Evolutionary conservation across 2,113 vertebrate species (phyloP).

Genomic region (Rhinolophus sinicus): DNA sequence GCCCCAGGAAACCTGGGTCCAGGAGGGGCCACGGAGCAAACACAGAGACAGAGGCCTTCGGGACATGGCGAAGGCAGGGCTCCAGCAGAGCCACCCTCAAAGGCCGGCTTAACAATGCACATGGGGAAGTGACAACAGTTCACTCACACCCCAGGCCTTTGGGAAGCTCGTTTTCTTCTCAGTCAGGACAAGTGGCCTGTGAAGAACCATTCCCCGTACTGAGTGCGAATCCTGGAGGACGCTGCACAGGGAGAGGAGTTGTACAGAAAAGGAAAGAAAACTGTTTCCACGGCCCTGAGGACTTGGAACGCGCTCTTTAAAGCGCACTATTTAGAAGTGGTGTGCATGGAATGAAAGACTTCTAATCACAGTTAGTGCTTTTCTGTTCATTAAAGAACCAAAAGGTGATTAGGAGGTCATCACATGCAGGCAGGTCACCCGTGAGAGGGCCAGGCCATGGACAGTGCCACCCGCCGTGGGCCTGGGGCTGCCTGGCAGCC

Average conservation of each 20-base stretch:
- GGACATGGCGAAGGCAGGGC: fast-evolving
- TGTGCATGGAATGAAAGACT: fast-evolving
- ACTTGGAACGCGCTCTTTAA: not conserved
- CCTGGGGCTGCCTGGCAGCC: no score
- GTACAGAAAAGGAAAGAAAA: not conserved
- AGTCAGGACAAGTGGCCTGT: fast-evolving
- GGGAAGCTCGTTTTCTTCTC: fast-evolving
- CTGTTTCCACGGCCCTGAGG: fast-evolving
- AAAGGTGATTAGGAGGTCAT: not conserved
- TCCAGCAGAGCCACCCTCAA: not conserved
- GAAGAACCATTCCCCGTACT: not conserved
- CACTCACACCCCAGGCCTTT: not conserved
- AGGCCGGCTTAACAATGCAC: fast-evolving
- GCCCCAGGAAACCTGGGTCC: no score
- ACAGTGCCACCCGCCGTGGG: fast-evolving
- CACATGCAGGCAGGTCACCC: fast-evolving
- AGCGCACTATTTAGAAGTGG: not conserved
- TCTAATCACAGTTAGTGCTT: not conserved
- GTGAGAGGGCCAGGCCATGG: fast-evolving
- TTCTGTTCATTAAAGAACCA: not conserved
- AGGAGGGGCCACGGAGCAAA: fast-evolving
- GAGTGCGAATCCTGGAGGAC: not conserved
- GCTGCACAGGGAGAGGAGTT: fast-evolving
- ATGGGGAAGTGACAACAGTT: fast-evolving
- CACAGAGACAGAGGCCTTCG: not conserved